Evolutionary conservation across 1,140 invertebrate genomes (phyloP), one percentile per base, ranked within the genome.

Genomic region (Drosophila chauvacae): DNA sequence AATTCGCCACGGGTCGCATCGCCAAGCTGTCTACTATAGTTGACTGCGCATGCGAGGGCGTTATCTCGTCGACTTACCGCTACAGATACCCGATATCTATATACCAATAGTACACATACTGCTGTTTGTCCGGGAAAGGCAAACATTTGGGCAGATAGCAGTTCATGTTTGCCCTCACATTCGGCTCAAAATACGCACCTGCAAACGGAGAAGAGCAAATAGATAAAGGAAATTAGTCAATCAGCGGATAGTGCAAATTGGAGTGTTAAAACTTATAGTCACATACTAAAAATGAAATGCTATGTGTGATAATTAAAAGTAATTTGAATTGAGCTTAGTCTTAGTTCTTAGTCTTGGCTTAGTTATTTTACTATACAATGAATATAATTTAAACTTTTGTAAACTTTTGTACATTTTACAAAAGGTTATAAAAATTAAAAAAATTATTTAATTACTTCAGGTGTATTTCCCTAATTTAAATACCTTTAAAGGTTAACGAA

Each of bases 151-250:
- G 18, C 28, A 69, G 74, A 77, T 77, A 77, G 20, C 57, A 77
- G 44, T 30, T 44, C 48, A 30, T 76, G 53, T 75, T 51, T 65
- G 39, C n/a, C 28, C 39, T 75, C 35, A 16, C 53, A 57, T 47
- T 65, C 18, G 20, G 47, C 35, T 70, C n/a, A 39, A 26, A 64
- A 61, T 84, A 87, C 85, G 73, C 80, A 87, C 84, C 84, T 87
- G 84, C 77, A 80, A 88, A 35, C 45, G 45, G 65, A 78, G 59
- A 59, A 50, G 41, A 66, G 56, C 44, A 58, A 77, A 88, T 51
- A 66, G 66, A 78, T 64, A 59, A 23, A 7, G 14, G 16, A 62
- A 77, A 84, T 87, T 88, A 84, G 69, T 79, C 42, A 59, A 59
- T 30, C 55, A 37, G n/a, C 44, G 30, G 37, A 23, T 23, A 13